Evolutionary conservation across 53 echinoderm and acorn worm genomes (phyloP), one percentile per base, ranked within the genome.

Genomic region (Apostichopus leukothele): DNA sequence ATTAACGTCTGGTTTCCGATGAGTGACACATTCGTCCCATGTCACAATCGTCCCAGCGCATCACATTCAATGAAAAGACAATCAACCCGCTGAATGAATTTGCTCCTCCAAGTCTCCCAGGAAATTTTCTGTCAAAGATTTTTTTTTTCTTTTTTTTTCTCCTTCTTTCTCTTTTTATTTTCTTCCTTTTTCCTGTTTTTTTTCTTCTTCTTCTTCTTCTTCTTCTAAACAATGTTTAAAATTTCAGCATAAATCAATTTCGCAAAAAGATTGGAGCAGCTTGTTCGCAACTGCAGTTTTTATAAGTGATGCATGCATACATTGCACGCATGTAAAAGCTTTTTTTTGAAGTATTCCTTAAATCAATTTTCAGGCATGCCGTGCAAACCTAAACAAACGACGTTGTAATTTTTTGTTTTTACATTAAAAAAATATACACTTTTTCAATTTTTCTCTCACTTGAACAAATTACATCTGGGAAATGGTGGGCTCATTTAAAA

Each of bases 221-320:
- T 71, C 4, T 71, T 71, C 18, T 18, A 81, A 59, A 81, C 81
- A 81, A 59, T 81, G 81, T 81, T 81, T 81, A 81, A 81, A 81
- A 81, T 81, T 81, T 53, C 81, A 81, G 81, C 81, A 81, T 81
- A 81, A 81, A 81, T 81, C 81, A 81, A 81, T 81, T 81, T 81
- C 53, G 18, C 51, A 50, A 21, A 25, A 54, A 53, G 54, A 81
- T 51, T 59, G 55, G n/a, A 55, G 54, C 81, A 51, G 71, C 20
- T 57, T 10, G 10, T 57, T 81, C 57, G 54, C 81, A 13, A 23
- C n/a, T 54, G 81, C 18, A 25, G 7, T 14, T 51, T 80, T 81
- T 59, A 81, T 81, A 81, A 81, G 81, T 81, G 55, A 81, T 81
- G 81, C 81, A 81, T 81, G 59, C 81, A 81, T 57, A 81, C 81